Evolutionary conservation across 1,140 invertebrate genomes (phyloP), one percentile per base, ranked within the genome.

Genomic region (Parapsyche elsis): DNA sequence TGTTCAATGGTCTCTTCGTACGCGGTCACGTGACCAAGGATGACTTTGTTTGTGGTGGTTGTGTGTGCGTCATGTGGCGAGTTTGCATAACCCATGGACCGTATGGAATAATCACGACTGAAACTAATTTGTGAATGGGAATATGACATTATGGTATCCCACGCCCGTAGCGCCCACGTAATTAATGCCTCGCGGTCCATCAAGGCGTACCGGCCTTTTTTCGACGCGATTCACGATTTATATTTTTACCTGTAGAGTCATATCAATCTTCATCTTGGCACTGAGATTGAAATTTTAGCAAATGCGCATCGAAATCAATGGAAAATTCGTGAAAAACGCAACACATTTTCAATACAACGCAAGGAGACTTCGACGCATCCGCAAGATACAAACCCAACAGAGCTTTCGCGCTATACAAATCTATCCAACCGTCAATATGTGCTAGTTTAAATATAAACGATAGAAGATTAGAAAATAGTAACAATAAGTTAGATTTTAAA

Each of bases 41-140:
- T 38, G 30, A 38, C 30, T 38, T 38, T 30, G 64, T 71, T 64
- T 30, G 64, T 24, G 21, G 64, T 61, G 9, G 59, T 23, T 61
- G 59, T 61, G 59, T 38, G 21, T 53, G 49, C 49, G 59, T 67
- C 64, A 23, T 67, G 24, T 26, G 64, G 64, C 64, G 64, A 67
- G 64, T 67, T 73, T 73, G 57, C 75, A 77, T 77, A 77, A 77
- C 75, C 57, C 23, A 67, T 38, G 30, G 44, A 23, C 75, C 1
- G 71, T 77, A 61, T 64, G 24, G 46, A 71, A 78, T 79, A 75
- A 80, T 80, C 79, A 82, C 81, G 76, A 80, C 81, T 82, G 79
- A 76, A 75, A 80, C 81, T 80, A 82, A 82, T 82, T 80, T 80
- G 79, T 82, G 81, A 80, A 79, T 80, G 78, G 46, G 70, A 79